Percentiles rank a stretch among this genome's conserved stretches.
Evolutionary conservation across 2,113 vertebrate species (phyloP).

Genomic region (Myrmecobius fasciatus): DNA sequence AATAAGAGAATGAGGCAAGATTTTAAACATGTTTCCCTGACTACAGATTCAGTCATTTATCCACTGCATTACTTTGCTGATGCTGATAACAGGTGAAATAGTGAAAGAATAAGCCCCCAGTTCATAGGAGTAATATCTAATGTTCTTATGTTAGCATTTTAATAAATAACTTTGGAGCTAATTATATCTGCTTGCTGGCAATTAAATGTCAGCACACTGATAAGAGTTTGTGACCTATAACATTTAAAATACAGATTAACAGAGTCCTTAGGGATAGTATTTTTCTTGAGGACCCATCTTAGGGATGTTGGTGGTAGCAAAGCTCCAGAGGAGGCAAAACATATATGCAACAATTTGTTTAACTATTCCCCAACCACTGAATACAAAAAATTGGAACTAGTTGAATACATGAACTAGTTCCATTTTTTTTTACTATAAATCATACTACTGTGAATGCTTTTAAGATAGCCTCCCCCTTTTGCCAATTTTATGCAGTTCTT

Average conservation of each 20-base stretch:
- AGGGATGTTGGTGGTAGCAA: neutral
- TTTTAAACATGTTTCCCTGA: no score
- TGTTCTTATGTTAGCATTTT: neutral
- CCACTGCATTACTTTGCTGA: no score
- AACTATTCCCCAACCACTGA: neutral
- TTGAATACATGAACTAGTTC: neutral
- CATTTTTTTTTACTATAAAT: neutral
- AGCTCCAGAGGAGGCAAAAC: neutral
- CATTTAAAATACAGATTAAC: neutral
- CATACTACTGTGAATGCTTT: neutral
- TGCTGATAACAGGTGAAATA: neutral
- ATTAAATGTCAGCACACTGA: neutral
- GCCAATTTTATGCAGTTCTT: neutral
- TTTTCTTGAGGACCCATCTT: neutral
- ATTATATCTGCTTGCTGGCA: neutral
- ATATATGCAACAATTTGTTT: neutral
- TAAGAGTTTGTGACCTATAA: neutral
- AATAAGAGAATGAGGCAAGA: no score
- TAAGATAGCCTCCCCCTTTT: neutral
- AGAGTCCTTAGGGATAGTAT: neutral
- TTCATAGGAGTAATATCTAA: neutral
- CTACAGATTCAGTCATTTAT: neutral
- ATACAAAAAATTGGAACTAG: neutral
- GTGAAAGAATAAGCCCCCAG: neutral
- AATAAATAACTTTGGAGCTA: neutral